Percentiles rank a stretch among this genome's conserved stretches.
Evolutionary conservation across 2,113 vertebrate species (phyloP).

Genomic region (Alces alces): DNA sequence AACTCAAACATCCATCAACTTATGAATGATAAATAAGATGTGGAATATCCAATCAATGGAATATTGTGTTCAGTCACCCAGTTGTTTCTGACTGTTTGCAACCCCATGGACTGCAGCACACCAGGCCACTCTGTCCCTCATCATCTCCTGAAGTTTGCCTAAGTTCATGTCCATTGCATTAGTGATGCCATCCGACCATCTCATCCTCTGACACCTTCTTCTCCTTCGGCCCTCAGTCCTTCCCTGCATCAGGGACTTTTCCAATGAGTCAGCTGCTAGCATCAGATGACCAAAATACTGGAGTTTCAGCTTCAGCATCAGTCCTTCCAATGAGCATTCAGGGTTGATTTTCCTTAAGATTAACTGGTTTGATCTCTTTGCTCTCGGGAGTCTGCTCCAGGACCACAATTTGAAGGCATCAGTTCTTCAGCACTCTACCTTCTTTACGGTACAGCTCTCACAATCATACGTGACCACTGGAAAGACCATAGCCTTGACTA

Average conservation of each 20-base stretch:
- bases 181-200: not conserved
- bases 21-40: not conserved
- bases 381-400: not conserved
- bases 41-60: not conserved
- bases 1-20: not conserved
- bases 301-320: not conserved
- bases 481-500: not conserved
- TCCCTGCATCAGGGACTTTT: not conserved
- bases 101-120: not conserved
- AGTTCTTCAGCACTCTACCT: not conserved
- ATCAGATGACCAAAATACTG: not conserved
- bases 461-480: not conserved
- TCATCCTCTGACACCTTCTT: not conserved
- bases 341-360: not conserved
- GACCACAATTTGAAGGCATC: not conserved
- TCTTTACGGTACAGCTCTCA: not conserved
- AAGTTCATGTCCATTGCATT: not conserved
- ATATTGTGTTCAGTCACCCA: not conserved
- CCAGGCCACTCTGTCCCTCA: not conserved
- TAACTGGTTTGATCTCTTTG: not conserved
- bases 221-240: not conserved
- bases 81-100: not conserved
- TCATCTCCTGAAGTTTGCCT: not conserved
- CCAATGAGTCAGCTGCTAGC: not conserved
- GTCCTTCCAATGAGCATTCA: not conserved